Conservation (phyloP, 2,797 vertebrate species). For the Dryobates pubescens region DNA sequence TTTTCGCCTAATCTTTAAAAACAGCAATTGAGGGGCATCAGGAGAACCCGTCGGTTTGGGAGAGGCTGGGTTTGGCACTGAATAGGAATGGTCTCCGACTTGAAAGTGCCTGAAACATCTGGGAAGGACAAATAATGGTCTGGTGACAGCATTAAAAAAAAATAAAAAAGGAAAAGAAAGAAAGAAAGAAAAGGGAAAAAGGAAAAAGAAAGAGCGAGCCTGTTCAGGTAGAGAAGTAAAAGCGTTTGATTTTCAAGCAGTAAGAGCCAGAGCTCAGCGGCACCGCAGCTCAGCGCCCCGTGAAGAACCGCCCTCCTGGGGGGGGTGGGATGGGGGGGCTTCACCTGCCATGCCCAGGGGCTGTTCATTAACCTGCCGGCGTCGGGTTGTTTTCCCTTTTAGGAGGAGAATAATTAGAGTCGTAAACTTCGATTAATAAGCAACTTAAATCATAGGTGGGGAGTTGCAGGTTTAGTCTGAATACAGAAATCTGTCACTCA, state of each 20-base stretch:
- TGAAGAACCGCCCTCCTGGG: conserved; percentile 45
- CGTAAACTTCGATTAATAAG: conserved; percentile 61
- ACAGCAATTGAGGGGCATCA: neutral
- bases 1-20: neutral
- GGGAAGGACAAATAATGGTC: neutral
- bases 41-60: neutral
- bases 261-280: conserved; percentile 32
- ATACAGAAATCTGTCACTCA: neutral
- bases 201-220: neutral
- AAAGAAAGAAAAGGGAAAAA: neutral
- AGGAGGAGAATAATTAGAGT: conserved; percentile 56
- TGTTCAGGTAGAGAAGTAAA: conserved; percentile 28
- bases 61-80: neutral
- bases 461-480: neutral
- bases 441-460: conserved; percentile 18
- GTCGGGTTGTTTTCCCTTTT: conserved; percentile 48
- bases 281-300: conserved; percentile 33
- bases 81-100: neutral
- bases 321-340: neutral
- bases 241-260: conserved; percentile 63
- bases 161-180: no score
- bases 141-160: neutral
- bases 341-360: conserved; percentile 39
- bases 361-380: conserved; percentile 76
- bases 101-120: conserved; percentile 2